Evolutionary conservation across 1,140 invertebrate species (phyloP).

Genomic region (Drosophila pachea): DNA sequence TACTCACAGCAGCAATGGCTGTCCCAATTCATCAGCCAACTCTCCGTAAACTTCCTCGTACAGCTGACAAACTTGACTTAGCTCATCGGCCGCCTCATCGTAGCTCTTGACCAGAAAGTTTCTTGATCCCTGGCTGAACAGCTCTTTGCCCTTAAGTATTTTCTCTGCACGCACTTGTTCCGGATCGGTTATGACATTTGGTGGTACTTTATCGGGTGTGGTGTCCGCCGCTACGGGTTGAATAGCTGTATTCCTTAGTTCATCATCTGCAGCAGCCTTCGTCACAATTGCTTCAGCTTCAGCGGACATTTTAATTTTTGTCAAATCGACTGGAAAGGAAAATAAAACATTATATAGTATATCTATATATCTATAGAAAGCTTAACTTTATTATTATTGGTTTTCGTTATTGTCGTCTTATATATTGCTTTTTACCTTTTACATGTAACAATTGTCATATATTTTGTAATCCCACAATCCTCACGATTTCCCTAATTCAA

Average conservation of each 20-base stretch:
- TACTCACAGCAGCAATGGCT: slow-evolving; percentile 84
- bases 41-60: slow-evolving; percentile 85
- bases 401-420: not conserved
- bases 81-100: slow-evolving; percentile 83
- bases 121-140: slow-evolving; percentile 84
- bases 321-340: slow-evolving; percentile 12
- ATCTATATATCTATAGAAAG: not conserved
- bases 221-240: slow-evolving; percentile 59
- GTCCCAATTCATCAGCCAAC: slow-evolving; percentile 85
- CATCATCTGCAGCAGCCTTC: slow-evolving; percentile 50
- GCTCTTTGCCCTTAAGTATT: slow-evolving; percentile 72
- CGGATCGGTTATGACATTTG: slow-evolving; percentile 23
- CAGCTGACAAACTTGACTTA: slow-evolving; percentile 85
- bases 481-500: slow-evolving; percentile 15
- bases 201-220: slow-evolving; percentile 48
- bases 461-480: slow-evolving; percentile 14
- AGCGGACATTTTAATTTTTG: slow-evolving; percentile 57
- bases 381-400: not conserved
- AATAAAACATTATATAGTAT: not conserved
- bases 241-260: slow-evolving; percentile 40
- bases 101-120: slow-evolving; percentile 87
- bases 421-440: slow-evolving; percentile 10
- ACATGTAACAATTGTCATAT: slow-evolving; percentile 19
- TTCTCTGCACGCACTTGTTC: slow-evolving; percentile 63
- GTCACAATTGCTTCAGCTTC: slow-evolving; percentile 70